Base-by-base conservation (phyloP, 2,113 vertebrate species). In the Callocephalon fimbriatum region DNA sequence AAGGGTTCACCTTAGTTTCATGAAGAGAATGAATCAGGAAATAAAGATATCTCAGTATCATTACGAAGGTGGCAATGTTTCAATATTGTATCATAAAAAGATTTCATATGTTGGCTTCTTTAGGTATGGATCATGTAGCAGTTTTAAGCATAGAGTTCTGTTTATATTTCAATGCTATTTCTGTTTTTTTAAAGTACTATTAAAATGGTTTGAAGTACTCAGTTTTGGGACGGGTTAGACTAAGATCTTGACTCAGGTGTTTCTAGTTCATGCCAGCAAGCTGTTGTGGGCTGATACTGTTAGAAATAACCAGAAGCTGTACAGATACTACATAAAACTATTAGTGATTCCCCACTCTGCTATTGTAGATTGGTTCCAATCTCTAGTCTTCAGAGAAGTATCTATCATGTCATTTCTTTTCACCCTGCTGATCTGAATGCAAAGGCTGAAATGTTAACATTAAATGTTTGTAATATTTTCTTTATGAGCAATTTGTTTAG, bases 291-390 rank as follows among this genome's bases (percentile, higher is more conserved):
- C 65, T 88, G 86, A 65, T 92, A 88, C 93, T 83, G 31, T 93
- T 95, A 79, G 61, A 92, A 90, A 90, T 92, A 94, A 92, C 67
- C 12, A 44, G 65, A 90, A 92, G 23, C 62, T 76, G 16, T 76
- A 79, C 31, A 79, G 53, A 56, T 82, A 45, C 51, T n/a, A 5
- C 1, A 0, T 76, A 92, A 61, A 88, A 73, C 72, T 67, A 9
- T 58, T 82, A 61, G n/a, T 78, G 58, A 42, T 74, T 50, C 15
- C 8, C 7, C 19, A 8, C 10, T 44, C 14, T 18, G 0, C n/a
- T 78, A 20, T 47, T 63, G 61, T 35, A 48, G 19, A 63, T 20
- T 22, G 20, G 15, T 72, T 90, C 79, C 51, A 51, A 70, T 44
- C 31, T 65, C 27, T 25, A 31, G 32, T 68, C 44, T 79, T 86